phyloP scores from a whole-genome alignment of 2,113 vertebrate genomes.

The Stercorarius parasiticus region DNA sequence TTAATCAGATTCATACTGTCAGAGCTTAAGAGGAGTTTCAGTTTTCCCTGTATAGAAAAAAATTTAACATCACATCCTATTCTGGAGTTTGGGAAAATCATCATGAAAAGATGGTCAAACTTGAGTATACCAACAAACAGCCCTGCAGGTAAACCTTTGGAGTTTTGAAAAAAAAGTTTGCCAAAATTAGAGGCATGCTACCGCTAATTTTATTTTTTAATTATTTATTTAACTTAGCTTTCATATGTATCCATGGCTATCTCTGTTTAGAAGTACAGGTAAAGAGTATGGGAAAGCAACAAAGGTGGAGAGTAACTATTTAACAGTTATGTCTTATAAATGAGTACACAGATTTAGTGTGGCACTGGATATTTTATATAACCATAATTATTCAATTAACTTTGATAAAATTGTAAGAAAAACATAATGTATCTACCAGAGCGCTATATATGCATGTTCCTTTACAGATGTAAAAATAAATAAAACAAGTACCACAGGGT shows the following conservation, averaged over 20 bases:
- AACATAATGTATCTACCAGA: background rate
- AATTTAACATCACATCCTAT: background rate
- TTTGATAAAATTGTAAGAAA: background rate
- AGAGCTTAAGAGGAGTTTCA: background rate
- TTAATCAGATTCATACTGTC: background rate
- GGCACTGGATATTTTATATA: background rate
- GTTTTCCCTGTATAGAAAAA: background rate
- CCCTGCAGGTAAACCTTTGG: background rate
- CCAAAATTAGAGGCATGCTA: background rate
- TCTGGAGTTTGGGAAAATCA: background rate
- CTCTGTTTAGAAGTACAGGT: background rate
- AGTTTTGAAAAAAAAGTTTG: background rate
- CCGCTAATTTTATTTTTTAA: background rate
- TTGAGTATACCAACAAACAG: background rate
- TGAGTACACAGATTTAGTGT: background rate
- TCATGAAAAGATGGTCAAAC: background rate
- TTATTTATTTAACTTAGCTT: slow-evolving; percentile 2
- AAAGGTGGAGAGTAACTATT: background rate
- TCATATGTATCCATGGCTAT: background rate
- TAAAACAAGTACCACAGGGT: background rate
- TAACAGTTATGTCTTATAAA: background rate
- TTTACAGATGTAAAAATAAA: background rate
- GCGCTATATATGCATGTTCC: background rate
- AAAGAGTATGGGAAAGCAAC: background rate
- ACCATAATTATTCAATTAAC: background rate